These are phyloP conservation scores for Drosophila prolongata DNA, from an alignment of 2,888 invertebrate genomes.

Conservation along the genomic window DNA sequence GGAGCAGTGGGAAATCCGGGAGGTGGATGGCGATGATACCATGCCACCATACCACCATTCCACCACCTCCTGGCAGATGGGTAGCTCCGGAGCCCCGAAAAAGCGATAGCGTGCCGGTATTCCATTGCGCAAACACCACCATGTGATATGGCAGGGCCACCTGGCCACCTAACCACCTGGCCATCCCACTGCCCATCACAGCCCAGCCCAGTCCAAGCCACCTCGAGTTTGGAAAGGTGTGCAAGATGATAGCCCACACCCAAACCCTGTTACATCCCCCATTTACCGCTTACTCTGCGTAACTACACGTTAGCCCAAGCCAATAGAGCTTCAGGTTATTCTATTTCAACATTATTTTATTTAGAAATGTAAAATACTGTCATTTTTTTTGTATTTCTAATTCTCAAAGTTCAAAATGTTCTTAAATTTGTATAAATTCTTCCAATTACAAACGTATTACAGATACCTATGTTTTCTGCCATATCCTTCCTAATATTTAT, in stretches of 20 bases:
- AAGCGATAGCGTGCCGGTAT: conserved; percentile 58
- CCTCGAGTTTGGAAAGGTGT: conserved; percentile 53
- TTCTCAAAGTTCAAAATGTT: no score
- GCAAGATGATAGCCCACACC: conserved; percentile 50
- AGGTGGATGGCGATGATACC: conserved; percentile 13
- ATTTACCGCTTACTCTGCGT: conserved; percentile 15
- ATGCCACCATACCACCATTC: conserved; percentile 7
- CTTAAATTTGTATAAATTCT: no score
- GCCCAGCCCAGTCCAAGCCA: conserved; percentile 14
- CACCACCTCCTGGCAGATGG: conserved; percentile 18
- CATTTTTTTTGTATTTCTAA: no score
- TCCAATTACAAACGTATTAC: no score
- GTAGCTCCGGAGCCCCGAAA: conserved; percentile 29
- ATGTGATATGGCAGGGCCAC: conserved; percentile 49
- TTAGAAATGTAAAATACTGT: no score
- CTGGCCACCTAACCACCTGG: conserved; percentile 21
- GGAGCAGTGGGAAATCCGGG: conserved; percentile 7
- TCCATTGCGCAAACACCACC: conserved; percentile 65
- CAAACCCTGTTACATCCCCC: conserved; percentile 17
- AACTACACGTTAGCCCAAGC: conserved; percentile 10
- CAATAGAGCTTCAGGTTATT: neutral
- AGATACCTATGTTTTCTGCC: no score
- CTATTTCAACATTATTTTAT: no score
- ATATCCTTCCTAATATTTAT: no score
- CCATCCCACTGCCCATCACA: conserved; percentile 15